Conservation (phyloP, 92 coral and sea anemone species). For the Bergia sp. region DNA sequence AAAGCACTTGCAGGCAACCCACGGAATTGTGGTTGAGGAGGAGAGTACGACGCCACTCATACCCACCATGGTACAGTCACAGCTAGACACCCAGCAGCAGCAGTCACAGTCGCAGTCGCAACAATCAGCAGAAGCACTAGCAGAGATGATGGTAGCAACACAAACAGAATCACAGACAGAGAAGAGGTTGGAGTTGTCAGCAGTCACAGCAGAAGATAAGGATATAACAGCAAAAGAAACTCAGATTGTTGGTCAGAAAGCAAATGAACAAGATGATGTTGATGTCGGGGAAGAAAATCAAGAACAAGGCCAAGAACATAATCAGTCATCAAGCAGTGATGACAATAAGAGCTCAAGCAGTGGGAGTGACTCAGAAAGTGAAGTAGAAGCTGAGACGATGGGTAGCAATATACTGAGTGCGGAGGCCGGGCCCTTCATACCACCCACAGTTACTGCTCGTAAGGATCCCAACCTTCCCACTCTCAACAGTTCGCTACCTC, state of each 20-base stretch:
- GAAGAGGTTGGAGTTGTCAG: not conserved
- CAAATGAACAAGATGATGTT: not conserved
- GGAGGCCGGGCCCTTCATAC: not conserved
- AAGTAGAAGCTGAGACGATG: not conserved
- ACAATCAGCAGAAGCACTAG: not conserved
- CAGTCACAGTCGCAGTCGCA: conserved; percentile 1
- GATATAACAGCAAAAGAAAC: not conserved
- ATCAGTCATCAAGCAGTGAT: conserved; percentile 10
- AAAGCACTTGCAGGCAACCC: conserved; percentile 78
- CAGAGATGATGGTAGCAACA: not conserved
- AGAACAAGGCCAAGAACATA: not conserved
- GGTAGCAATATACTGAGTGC: not conserved
- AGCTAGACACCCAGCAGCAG: not conserved
- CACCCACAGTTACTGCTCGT: not conserved
- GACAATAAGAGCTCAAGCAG: conserved; percentile 3
- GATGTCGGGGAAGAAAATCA: not conserved
- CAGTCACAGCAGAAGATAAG: not conserved
- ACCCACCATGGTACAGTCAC: not conserved
- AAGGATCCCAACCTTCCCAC: not conserved
- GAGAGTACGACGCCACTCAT: not conserved
- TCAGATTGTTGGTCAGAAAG: too few species aligned
- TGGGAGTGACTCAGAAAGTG: conserved; percentile 18
- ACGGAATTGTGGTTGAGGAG: conserved; percentile 49
- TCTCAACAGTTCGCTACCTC: conserved; percentile 44
- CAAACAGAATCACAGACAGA: not conserved